phyloP scores from a whole-genome alignment of 2,113 vertebrate genomes.

The Forbesichthys papilliferus region DNA sequence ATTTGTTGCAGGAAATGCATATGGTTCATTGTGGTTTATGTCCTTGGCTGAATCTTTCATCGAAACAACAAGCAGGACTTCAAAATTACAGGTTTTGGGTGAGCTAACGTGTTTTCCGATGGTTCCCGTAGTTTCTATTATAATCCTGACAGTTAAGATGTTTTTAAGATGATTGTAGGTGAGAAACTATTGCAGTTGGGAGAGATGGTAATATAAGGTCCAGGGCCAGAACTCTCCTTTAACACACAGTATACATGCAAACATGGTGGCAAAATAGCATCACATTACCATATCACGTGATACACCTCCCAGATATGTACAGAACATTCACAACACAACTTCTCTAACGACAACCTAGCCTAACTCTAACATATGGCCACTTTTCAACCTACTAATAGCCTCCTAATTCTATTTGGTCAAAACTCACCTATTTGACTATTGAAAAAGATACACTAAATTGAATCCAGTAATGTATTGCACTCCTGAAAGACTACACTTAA shows the following conservation, averaged over 20 bases:
- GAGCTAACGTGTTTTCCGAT: constrained; percentile 40
- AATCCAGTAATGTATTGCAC: too few species aligned
- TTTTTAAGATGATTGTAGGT: too few species aligned
- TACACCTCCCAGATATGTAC: constrained; percentile 10
- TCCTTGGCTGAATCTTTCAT: too few species aligned
- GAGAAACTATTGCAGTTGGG: neutral
- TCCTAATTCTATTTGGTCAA: neutral
- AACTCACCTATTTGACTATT: too few species aligned
- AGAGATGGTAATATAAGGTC: too few species aligned
- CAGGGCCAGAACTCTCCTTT: too few species aligned
- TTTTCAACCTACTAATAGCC: constrained; percentile 6
- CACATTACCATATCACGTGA: neutral
- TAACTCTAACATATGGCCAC: constrained; percentile 19
- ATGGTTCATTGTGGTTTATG: too few species aligned
- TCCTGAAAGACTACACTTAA: too few species aligned
- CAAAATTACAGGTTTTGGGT: neutral
- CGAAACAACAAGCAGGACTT: neutral
- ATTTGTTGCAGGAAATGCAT: too few species aligned
- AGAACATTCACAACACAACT: neutral
- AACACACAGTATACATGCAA: constrained; percentile 25
- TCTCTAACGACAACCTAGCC: neutral
- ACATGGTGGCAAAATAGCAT: constrained; percentile 21
- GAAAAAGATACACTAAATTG: too few species aligned
- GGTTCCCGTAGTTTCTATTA: constrained; percentile 32
- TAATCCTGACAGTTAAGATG: too few species aligned